Base-by-base conservation (phyloP, 2,797 vertebrate species). In the Brachyalestes nurse region DNA sequence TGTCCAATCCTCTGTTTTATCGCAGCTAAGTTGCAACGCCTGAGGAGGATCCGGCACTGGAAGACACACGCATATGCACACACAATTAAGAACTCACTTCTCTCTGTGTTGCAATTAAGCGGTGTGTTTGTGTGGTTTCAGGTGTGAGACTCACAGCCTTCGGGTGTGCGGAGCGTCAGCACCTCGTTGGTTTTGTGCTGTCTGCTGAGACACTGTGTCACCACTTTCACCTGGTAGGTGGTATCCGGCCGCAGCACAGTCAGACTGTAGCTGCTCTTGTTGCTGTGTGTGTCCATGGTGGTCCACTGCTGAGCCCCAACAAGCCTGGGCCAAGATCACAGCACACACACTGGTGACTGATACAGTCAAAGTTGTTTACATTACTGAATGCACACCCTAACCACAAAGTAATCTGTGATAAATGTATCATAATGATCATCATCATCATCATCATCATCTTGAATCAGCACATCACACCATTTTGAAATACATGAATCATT, bases 191-290 rank as follows among this genome's bases (percentile, higher is more conserved):
- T 97, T 90, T 94, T 96, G 90, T 99, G 96, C 80, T 94, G 85
- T 86, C 94, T 93, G 88, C 93, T 97, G 87, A 99, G 94, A 42
- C 97, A 98, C 83, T 98, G 97, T 4, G 97, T 97, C 84, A 97
- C 96, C 23, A 99, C 97, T 80, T 99, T 99, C 53, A 97, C 95
- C 38, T 98, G 96, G 81, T 99, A 99, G 0, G 95, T 98, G 85
- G 96, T 96, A 87, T 98, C 98, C 0, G 97, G 98, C 79, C 95
- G 95, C 71, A 99, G 90, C n/a, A 99, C 94, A 0, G 92, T 97
- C 85, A 99, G 87, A 0, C 94, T 88, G 1, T 92, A 92, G 89
- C 92, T 96, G 70, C 95, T 96, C 89, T 99, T 99, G 89, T 96
- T 98, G 91, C 96, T 99, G 90, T 98, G 96, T 0, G 97, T 98